phyloP scores from a whole-genome alignment of 2,888 invertebrate species.

The Lochmaea capreae region DNA sequence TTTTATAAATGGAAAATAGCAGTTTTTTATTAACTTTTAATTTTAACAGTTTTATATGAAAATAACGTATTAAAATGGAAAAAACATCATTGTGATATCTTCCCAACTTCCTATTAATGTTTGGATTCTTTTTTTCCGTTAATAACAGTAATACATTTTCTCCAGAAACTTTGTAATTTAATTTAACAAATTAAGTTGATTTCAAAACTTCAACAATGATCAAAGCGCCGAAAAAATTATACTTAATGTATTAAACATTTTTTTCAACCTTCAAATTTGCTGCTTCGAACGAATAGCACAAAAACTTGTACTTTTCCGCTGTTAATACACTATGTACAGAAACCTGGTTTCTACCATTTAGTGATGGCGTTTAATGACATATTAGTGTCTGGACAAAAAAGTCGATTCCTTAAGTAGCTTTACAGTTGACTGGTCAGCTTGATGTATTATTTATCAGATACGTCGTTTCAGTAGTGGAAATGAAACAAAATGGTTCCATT shows the following conservation, averaged over 20 bases:
- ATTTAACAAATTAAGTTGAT: too few species aligned
- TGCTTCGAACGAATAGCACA: neutral
- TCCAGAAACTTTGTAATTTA: too few species aligned
- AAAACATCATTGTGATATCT: too few species aligned
- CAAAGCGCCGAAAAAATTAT: neutral
- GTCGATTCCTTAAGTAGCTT: slow-evolving; percentile 56
- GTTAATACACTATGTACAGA: slow-evolving; percentile 4
- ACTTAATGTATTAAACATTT: neutral
- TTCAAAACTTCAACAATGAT: too few species aligned
- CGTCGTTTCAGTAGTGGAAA: slow-evolving; percentile 54
- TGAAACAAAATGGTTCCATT: slow-evolving; percentile 57
- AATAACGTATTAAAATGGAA: too few species aligned
- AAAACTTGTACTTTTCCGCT: neutral
- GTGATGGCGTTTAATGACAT: slow-evolving; percentile 32
- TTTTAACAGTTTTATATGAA: too few species aligned
- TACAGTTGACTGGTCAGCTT: slow-evolving; percentile 56
- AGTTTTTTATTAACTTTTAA: too few species aligned
- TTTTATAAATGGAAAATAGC: too few species aligned
- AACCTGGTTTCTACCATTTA: slow-evolving; percentile 20
- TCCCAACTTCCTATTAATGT: too few species aligned
- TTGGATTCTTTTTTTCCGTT: too few species aligned
- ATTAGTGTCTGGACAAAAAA: slow-evolving; percentile 52
- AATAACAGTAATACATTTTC: too few species aligned
- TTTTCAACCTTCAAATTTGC: neutral
- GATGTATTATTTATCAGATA: slow-evolving; percentile 64